Conservation (phyloP, 2,113 vertebrate species). For the Tapirus terrestris region DNA sequence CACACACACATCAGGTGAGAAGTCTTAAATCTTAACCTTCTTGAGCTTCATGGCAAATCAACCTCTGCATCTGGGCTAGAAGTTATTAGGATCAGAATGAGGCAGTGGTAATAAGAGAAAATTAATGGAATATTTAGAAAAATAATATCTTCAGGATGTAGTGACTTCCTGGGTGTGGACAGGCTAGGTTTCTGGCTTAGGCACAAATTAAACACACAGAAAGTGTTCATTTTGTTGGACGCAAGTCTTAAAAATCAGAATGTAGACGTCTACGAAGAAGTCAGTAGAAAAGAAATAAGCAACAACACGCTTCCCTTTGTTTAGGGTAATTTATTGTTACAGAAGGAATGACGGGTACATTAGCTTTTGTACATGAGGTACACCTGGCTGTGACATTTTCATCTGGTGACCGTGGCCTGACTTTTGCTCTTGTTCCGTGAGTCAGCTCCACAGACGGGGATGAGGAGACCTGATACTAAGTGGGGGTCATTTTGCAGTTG, state of each 20-base stretch:
- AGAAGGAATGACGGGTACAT: rapidly evolving
- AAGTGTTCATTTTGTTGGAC: not conserved
- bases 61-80: not conserved
- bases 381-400: rapidly evolving
- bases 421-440: rapidly evolving
- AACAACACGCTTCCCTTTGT: rapidly evolving
- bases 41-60: not conserved
- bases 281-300: not conserved
- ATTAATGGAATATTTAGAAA: not conserved
- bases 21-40: not conserved
- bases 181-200: not conserved
- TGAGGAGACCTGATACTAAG: no score
- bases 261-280: not conserved
- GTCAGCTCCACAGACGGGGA: rapidly evolving
- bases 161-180: not conserved
- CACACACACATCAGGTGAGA: not conserved
- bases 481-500: not conserved
- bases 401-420: not conserved
- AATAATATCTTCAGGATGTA: not conserved
- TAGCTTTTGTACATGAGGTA: no score
- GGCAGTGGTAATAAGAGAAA: not conserved
- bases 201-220: not conserved
- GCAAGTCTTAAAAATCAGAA: not conserved
- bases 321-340: not conserved
- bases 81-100: not conserved